These are phyloP conservation scores for Silurus asotus DNA, from an alignment of 2,113 vertebrate genomes.

Conservation along the genomic window DNA sequence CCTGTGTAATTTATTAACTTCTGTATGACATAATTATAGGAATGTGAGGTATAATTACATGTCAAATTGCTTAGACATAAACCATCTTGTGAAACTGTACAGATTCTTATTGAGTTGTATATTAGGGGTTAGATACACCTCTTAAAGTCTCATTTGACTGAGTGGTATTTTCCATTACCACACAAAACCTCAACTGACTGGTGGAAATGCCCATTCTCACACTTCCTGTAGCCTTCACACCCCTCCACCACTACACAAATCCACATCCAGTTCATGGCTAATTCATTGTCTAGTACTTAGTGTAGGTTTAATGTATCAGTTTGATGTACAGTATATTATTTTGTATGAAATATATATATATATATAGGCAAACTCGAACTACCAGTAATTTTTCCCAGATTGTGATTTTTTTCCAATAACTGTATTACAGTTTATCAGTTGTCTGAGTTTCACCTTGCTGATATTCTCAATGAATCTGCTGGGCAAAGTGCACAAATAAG, in stretches of 20 bases:
- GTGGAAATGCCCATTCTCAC: slow-evolving; percentile 63
- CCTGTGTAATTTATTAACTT: neutral
- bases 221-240: slow-evolving; percentile 4
- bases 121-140: slow-evolving; percentile 21
- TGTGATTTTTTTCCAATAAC: neutral
- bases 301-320: neutral
- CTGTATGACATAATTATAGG: neutral
- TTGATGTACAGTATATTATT: neutral
- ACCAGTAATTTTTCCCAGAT: neutral
- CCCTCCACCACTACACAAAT: neutral
- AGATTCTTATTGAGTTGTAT: slow-evolving; percentile 43
- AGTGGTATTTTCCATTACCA: slow-evolving; percentile 72
- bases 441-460: neutral
- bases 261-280: neutral
- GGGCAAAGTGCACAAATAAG: neutral
- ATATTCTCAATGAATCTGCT: neutral
- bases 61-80: neutral
- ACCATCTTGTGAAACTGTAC: neutral
- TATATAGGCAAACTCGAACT: neutral
- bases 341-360: neutral
- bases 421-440: neutral
- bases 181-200: slow-evolving; percentile 76
- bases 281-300: neutral
- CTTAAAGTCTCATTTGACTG: slow-evolving; percentile 52
- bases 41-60: neutral